These are phyloP conservation scores for Solenodon paradoxus DNA, from an alignment of 2,113 vertebrate genomes.

Conservation along the genomic window DNA sequence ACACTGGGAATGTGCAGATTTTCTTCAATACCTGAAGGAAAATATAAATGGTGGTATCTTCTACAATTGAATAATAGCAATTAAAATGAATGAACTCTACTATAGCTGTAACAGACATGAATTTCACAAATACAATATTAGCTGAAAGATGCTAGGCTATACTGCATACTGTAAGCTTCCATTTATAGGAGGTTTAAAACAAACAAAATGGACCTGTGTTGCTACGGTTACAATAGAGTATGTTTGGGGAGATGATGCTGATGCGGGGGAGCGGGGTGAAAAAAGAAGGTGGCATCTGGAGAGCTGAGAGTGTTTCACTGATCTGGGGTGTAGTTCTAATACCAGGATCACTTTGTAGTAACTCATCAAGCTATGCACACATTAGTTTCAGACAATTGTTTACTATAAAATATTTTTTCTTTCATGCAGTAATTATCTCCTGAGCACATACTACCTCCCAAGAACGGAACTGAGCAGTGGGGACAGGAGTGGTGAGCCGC, in stretches of 20 bases:
- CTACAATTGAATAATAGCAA: not conserved
- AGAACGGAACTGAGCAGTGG: not conserved
- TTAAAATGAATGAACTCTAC: not conserved
- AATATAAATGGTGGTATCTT: not conserved
- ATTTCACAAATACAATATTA: not conserved
- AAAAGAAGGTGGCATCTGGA: not conserved
- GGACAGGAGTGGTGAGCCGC: not conserved
- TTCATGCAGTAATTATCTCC: not conserved
- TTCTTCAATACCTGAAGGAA: not conserved
- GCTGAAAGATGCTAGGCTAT: not conserved
- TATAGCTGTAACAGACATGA: not conserved
- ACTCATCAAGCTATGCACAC: not conserved
- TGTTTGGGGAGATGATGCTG: not conserved
- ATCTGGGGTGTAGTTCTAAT: not conserved
- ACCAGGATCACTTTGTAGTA: not conserved
- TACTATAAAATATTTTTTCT: not conserved
- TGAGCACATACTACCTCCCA: not conserved
- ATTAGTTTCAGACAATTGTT: too few relatives aligned
- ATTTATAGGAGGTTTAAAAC: not conserved
- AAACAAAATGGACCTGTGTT: not conserved
- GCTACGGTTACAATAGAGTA: not conserved
- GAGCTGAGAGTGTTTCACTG: not conserved
- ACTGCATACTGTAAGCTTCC: not conserved
- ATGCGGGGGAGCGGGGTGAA: not conserved
- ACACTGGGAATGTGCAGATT: not conserved